Evolutionary conservation across 2,888 invertebrate species (phyloP).

Genomic region (Mesodorylaimus sp.): DNA sequence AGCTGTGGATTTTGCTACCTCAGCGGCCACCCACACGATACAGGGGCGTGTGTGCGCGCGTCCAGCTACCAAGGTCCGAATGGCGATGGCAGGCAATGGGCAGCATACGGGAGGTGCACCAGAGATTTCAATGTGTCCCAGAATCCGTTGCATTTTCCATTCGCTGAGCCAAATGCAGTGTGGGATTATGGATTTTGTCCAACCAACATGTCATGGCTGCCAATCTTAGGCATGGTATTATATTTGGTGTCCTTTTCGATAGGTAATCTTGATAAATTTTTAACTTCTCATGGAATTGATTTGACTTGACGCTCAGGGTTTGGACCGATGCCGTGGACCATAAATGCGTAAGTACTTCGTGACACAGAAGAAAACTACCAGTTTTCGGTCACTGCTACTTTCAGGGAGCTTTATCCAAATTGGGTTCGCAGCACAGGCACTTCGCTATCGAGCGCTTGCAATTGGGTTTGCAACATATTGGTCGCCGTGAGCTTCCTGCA

Average conservation of each 20-base stretch:
- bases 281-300: neutral
- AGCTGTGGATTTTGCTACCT: neutral
- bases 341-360: neutral
- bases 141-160: neutral
- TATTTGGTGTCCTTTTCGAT: neutral
- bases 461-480: neutral
- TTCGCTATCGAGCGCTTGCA: neutral
- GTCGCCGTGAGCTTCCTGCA: neutral
- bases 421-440: neutral
- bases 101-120: neutral
- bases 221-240: neutral
- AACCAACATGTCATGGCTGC: neutral
- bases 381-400: neutral
- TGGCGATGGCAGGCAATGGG: neutral
- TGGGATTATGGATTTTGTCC: neutral
- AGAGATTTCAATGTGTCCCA: no score
- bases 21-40: neutral
- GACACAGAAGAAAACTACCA: neutral
- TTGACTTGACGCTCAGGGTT: neutral
- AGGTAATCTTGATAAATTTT: neutral
- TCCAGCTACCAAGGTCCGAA: neutral
- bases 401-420: neutral
- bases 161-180: neutral
- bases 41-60: neutral
- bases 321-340: neutral